A percentile compares a stretch with the other conserved stretches of the same genome.
These are phyloP conservation scores for Oreonectes daqikongensis DNA, from an alignment of 2,797 vertebrate species.

Conservation along the genomic window DNA sequence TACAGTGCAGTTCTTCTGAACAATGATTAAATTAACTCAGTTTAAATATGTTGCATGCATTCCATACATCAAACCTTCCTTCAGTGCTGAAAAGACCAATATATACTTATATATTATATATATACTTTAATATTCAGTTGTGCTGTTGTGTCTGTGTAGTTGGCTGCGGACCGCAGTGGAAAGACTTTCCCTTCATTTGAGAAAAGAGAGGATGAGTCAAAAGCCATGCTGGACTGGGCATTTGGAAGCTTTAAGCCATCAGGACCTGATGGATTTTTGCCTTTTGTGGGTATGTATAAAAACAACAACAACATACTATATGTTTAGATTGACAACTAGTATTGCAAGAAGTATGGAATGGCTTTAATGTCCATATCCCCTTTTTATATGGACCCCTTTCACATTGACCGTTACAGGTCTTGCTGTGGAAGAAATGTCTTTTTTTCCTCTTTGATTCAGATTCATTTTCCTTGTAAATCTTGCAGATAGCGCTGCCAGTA, in stretches of 20 bases:
- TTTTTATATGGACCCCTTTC: no score
- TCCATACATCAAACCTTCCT: not conserved
- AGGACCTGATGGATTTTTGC: conserved; percentile 71
- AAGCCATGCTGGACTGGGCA: conserved; percentile 79
- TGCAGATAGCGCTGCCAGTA: conserved; percentile 44
- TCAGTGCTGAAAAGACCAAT: not conserved
- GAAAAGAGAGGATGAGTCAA: conserved; percentile 69
- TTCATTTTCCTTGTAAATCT: not conserved
- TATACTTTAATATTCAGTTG: no score
- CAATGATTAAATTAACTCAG: not conserved
- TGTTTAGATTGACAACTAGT: not conserved
- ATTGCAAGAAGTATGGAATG: not conserved
- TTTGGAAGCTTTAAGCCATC: conserved; percentile 74
- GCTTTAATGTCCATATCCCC: not conserved
- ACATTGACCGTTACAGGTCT: not conserved
- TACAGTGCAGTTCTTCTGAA: conserved; percentile 50
- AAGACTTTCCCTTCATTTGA: conserved; percentile 67
- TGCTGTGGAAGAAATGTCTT: not conserved
- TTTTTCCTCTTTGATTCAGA: not conserved
- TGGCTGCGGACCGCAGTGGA: conserved; percentile 73
- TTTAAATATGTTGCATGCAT: not conserved
- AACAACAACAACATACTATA: not conserved
- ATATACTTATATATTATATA: no score
- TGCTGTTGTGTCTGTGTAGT: conserved; percentile 59
- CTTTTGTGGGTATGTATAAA: conserved; percentile 35